These are phyloP conservation scores for Drosophila imparisetae DNA, from an alignment of 2,888 invertebrate genomes.

Conservation along the genomic window DNA sequence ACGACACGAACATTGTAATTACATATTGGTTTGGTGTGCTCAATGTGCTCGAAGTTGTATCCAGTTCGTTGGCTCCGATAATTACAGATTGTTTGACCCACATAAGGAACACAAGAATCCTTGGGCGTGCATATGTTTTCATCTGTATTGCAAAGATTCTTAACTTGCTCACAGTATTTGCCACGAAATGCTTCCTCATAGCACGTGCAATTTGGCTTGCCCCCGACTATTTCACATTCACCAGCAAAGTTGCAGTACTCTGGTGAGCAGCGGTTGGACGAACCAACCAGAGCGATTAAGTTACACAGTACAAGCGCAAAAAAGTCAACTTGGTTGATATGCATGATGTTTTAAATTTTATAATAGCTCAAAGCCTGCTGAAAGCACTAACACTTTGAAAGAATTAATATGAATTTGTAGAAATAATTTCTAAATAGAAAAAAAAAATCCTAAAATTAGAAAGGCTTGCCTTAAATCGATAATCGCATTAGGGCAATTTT, in stretches of 20 bases:
- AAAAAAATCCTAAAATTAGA: background rate
- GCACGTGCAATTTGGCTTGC: slow-evolving; percentile 33
- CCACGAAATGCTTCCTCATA: slow-evolving; percentile 42
- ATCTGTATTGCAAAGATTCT: slow-evolving; percentile 25
- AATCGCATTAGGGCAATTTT: background rate
- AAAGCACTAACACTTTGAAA: background rate
- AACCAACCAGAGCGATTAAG: background rate
- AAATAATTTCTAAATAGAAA: background rate
- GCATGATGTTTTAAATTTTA: background rate
- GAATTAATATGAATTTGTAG: background rate
- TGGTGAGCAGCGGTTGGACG: slow-evolving; percentile 25
- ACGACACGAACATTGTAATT: slow-evolving; percentile 26
- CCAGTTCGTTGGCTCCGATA: background rate
- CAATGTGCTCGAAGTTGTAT: background rate
- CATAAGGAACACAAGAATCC: slow-evolving; percentile 29
- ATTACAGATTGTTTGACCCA: slow-evolving; percentile 35
- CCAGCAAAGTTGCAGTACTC: slow-evolving; percentile 49
- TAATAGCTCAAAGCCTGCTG: background rate
- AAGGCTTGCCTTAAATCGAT: background rate
- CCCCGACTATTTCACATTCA: slow-evolving; percentile 21
- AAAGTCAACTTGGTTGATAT: background rate
- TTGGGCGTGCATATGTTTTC: slow-evolving; percentile 15
- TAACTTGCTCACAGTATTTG: slow-evolving; percentile 40
- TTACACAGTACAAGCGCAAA: slow-evolving; percentile 6
- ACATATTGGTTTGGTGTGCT: slow-evolving; percentile 26